These are phyloP conservation scores for Hippasteria phrygiana DNA, from an alignment of 53 echinoderm and acorn worm genomes.

Conservation along the genomic window DNA sequence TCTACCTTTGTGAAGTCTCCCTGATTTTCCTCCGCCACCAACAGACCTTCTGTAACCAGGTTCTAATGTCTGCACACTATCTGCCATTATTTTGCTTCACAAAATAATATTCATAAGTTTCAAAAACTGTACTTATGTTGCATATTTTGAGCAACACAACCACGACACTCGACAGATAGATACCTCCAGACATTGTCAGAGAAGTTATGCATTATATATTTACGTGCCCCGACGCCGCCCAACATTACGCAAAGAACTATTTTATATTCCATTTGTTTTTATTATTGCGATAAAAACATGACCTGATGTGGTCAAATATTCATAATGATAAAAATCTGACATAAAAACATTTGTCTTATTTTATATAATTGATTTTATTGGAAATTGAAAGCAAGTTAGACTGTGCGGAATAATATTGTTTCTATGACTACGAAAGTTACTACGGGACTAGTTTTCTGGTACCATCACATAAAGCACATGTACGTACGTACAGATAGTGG, in stretches of 20 bases:
- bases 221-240: too few species aligned
- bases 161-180: too few species aligned
- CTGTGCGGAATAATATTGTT: conserved; percentile 12
- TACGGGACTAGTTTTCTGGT: too few species aligned
- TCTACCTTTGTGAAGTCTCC: conserved; percentile 92
- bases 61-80: conserved; percentile 89
- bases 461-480: too few species aligned
- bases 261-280: neutral
- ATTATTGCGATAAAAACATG: too few species aligned
- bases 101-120: neutral
- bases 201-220: too few species aligned
- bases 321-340: too few species aligned
- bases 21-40: conserved; percentile 78
- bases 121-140: neutral
- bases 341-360: neutral
- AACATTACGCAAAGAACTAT: neutral
- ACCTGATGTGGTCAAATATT: too few species aligned
- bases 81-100: conserved; percentile 72
- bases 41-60: conserved; percentile 85
- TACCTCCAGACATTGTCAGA: too few species aligned
- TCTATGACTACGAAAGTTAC: neutral
- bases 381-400: neutral
- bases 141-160: too few species aligned
- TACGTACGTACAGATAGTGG: too few species aligned
- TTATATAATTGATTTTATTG: neutral